Evolutionary conservation across 2,797 vertebrate species (phyloP).

Genomic region (Lagodon rhomboides): DNA sequence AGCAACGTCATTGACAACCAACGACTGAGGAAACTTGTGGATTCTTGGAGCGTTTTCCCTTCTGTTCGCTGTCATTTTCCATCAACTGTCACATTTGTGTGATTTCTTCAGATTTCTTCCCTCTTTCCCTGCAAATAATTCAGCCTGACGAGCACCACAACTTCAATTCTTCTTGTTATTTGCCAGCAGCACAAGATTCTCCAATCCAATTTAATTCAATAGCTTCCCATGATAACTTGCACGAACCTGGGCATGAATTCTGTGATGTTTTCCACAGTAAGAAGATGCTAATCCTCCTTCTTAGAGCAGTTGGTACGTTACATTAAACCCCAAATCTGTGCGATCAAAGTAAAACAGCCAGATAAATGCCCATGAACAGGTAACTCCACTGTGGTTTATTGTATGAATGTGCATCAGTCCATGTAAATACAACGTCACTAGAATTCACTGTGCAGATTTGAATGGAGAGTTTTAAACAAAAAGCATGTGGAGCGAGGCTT

Average conservation of each 20-base stretch:
- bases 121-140: not conserved
- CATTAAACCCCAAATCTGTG: not conserved
- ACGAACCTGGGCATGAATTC: too few relatives aligned
- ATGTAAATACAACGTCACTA: slow-evolving; percentile 14
- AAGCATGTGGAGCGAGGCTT: slow-evolving; percentile 55
- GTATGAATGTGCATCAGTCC: not conserved
- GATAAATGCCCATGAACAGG: not conserved
- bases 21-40: not conserved
- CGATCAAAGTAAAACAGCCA: not conserved
- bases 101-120: not conserved
- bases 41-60: not conserved
- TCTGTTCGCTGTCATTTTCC: not conserved
- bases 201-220: not conserved
- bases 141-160: not conserved
- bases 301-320: too few relatives aligned
- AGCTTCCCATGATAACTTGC: too few relatives aligned
- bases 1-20: not conserved
- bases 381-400: not conserved
- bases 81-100: not conserved
- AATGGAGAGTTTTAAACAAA: slow-evolving; percentile 38
- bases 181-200: not conserved
- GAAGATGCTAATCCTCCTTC: too few relatives aligned
- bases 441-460: slow-evolving; percentile 37
- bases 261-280: too few relatives aligned
- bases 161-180: not conserved